Evolutionary conservation across 2,888 invertebrate genomes (phyloP), one percentile per base, ranked within the genome.

Genomic region (Drosophila infuscata): DNA sequence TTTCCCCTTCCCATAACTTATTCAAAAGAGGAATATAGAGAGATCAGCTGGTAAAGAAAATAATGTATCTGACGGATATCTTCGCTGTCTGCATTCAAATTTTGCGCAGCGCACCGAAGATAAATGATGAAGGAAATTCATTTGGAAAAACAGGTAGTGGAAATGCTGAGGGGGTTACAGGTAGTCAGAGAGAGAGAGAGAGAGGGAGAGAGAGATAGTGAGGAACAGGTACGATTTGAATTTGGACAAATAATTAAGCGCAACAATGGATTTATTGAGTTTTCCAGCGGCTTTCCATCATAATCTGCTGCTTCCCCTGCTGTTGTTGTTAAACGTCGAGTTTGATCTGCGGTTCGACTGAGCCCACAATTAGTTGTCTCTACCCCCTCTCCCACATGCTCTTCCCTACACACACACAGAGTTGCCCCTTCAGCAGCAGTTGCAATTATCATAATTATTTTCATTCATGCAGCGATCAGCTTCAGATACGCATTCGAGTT

Each of bases 201-300:
- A n/a, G 29, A 11, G 33, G 12, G 36, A 17, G 17, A 29, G 25
- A 17, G 4, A 29, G 17, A 12, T 4, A 4, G 20, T 36, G 29
- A 46, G 53, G 60, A 41, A 69, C 75, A 70, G 81, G 79, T 81
- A 66, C 76, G 79, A 86, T 86, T 87, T 87, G 85, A 88, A 89
- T 89, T 79, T 90, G 76, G 67, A 81, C 80, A 88, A 90, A 89
- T 90, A 90, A 90, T 90, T 88, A 90, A 90, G 91, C 87, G 73
- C 88, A 90, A 89, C 89, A 89, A 89, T 88, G 81, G 83, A 88
- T 78, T 81, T 84, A 86, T 89, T 88, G 88, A 78, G 88, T 86
- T 89, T 89, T 80, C 75, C 64, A 43, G 33, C 48, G 38, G 38
- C 54, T 56, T 62, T 52, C 41, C 59, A 68, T 49, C 51, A 32